Conservation (phyloP, 2,113 vertebrate species). For the Arothron firmamentum region DNA sequence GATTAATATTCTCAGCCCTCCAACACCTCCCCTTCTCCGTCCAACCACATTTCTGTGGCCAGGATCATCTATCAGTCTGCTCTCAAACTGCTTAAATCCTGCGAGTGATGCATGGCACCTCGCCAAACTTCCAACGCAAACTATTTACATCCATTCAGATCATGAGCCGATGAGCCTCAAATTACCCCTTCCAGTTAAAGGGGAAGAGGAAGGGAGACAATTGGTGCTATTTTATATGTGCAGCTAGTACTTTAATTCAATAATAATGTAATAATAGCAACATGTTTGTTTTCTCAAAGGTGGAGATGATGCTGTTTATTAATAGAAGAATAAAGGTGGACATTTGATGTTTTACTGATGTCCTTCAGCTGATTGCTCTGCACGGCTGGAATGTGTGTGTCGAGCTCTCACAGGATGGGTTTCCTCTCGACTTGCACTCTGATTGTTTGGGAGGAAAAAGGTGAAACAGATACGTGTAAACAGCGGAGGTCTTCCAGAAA, state of each 20-base stretch:
- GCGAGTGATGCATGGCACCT: constrained; percentile 85
- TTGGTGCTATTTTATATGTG: too few relatives aligned
- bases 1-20: constrained; percentile 93
- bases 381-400: constrained; percentile 19
- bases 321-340: too few relatives aligned
- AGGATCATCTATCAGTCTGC: constrained; percentile 90
- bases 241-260: too few relatives aligned
- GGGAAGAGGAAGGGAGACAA: constrained; percentile 63
- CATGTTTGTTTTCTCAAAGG: too few relatives aligned
- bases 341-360: neutral
- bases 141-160: constrained; percentile 91
- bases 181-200: constrained; percentile 84
- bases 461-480: constrained; percentile 71
- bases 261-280: too few relatives aligned
- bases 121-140: constrained; percentile 83
- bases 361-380: constrained; percentile 22
- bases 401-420: constrained; percentile 48
- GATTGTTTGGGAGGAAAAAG: constrained; percentile 69
- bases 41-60: constrained; percentile 73
- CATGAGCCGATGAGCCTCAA: constrained; percentile 83
- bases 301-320: too few relatives aligned
- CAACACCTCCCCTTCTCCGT: constrained; percentile 83
- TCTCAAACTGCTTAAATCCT: constrained; percentile 91
- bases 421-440: constrained; percentile 55
- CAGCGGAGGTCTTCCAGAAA: constrained; percentile 45